Conservation (phyloP, 2,113 vertebrate genomes). For the Peucedramus taeniatus region DNA sequence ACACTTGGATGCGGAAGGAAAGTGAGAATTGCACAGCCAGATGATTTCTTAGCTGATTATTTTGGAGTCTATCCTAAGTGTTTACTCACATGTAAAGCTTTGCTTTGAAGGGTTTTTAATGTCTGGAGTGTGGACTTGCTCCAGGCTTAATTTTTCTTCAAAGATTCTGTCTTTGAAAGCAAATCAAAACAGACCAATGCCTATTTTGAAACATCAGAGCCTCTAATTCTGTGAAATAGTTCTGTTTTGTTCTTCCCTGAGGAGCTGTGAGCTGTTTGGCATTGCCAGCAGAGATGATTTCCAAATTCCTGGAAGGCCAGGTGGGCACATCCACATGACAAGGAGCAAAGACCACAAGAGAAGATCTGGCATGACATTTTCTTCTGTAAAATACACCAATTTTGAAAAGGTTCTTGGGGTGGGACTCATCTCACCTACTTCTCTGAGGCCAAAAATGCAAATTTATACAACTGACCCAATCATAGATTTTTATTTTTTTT, state of each 20-base stretch:
- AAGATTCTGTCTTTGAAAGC: background rate
- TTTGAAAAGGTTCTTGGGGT: background rate
- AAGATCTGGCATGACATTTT: background rate
- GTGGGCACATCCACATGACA: background rate
- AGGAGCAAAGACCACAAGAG: background rate
- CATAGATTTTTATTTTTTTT: fast-evolving
- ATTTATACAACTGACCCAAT: background rate
- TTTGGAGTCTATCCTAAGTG: background rate
- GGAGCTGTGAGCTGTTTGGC: background rate
- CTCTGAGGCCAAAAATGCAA: background rate
- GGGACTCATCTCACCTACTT: background rate
- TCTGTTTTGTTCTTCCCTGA: background rate
- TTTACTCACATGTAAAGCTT: background rate
- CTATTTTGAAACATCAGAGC: background rate
- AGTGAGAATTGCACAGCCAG: background rate
- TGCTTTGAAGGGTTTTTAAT: background rate
- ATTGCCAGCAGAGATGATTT: background rate
- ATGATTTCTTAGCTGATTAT: background rate
- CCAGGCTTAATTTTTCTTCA: background rate
- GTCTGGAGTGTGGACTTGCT: background rate
- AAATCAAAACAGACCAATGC: background rate
- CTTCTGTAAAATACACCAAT: background rate
- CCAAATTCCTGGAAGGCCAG: background rate
- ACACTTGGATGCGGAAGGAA: background rate
- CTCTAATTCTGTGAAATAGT: background rate